These are phyloP conservation scores for Amazona guildingii DNA, from an alignment of 2,113 vertebrate genomes.

Conservation along the genomic window DNA sequence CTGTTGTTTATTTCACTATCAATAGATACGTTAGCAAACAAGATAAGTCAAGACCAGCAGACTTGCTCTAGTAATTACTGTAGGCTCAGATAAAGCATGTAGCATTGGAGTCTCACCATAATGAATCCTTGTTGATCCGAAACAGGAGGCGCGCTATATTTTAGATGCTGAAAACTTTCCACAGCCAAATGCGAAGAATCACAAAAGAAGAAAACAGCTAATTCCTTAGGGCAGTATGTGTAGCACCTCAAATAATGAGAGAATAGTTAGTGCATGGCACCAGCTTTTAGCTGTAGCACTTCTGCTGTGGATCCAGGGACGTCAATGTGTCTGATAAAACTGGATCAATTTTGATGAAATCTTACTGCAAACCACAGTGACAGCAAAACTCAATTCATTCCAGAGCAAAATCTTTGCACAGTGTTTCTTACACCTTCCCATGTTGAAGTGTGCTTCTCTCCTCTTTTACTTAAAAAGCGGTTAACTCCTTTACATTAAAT, in stretches of 20 bases:
- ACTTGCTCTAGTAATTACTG: slow-evolving; percentile 69
- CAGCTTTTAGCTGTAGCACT: background rate
- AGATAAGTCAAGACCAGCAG: slow-evolving; percentile 58
- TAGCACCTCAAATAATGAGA: background rate
- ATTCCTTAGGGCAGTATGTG: background rate
- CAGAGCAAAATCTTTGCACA: background rate
- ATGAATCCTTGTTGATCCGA: slow-evolving; percentile 68
- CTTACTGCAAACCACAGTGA: background rate
- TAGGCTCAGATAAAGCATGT: slow-evolving; percentile 68
- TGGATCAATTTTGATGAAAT: slow-evolving; percentile 4
- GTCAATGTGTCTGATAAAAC: background rate
- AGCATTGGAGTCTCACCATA: slow-evolving; percentile 30
- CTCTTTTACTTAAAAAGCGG: background rate
- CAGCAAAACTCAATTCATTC: background rate
- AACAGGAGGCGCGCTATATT: slow-evolving; percentile 50
- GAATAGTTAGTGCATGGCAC: background rate
- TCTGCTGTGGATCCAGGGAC: background rate
- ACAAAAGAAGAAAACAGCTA: background rate
- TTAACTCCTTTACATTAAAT: background rate
- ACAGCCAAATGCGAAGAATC: slow-evolving; percentile 16
- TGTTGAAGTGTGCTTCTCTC: background rate
- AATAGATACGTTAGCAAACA: slow-evolving; percentile 62
- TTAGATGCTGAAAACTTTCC: slow-evolving; percentile 42
- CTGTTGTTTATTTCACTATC: slow-evolving; percentile 73
- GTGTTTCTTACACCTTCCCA: background rate